These are phyloP conservation scores for Toxotes jaculatrix DNA, from an alignment of 2,113 vertebrate species.

Conservation along the genomic window DNA sequence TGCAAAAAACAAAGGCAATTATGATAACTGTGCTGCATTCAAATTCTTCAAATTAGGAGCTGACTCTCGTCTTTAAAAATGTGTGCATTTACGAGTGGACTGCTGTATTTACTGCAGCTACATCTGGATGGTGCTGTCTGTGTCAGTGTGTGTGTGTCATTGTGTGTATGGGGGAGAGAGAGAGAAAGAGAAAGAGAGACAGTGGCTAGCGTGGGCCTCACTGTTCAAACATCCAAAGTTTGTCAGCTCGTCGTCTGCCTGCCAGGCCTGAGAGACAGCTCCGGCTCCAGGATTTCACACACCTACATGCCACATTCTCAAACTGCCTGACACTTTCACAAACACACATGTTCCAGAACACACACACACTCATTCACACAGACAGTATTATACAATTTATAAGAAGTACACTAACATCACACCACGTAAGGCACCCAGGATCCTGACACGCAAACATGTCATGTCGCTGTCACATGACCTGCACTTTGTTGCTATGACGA, in stretches of 20 bases:
- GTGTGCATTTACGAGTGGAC: neutral
- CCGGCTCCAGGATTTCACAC: slow-evolving; percentile 77
- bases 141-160: slow-evolving; percentile 30
- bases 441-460: slow-evolving; percentile 3
- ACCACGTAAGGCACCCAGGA: neutral
- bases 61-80: neutral
- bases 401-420: neutral
- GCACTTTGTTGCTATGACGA: slow-evolving; percentile 12
- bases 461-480: slow-evolving; percentile 16
- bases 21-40: neutral
- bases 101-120: slow-evolving; percentile 21
- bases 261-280: slow-evolving; percentile 66
- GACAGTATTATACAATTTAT: slow-evolving; percentile 17
- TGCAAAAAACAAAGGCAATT: neutral
- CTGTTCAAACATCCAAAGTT: slow-evolving; percentile 81
- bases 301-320: slow-evolving; percentile 85
- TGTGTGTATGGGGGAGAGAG: slow-evolving; percentile 5
- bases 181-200: slow-evolving; percentile 45
- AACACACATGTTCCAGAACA: slow-evolving; percentile 31
- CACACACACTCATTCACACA: slow-evolving; percentile 21
- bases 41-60: neutral
- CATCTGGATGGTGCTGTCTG: slow-evolving; percentile 78
- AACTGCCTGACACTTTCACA: slow-evolving; percentile 69
- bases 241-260: slow-evolving; percentile 74
- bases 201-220: slow-evolving; percentile 71